Percentiles rank a stretch among this genome's conserved stretches.
Evolutionary conservation across 2,888 invertebrate genomes (phyloP).

Genomic region (Meandrusa payeni): DNA sequence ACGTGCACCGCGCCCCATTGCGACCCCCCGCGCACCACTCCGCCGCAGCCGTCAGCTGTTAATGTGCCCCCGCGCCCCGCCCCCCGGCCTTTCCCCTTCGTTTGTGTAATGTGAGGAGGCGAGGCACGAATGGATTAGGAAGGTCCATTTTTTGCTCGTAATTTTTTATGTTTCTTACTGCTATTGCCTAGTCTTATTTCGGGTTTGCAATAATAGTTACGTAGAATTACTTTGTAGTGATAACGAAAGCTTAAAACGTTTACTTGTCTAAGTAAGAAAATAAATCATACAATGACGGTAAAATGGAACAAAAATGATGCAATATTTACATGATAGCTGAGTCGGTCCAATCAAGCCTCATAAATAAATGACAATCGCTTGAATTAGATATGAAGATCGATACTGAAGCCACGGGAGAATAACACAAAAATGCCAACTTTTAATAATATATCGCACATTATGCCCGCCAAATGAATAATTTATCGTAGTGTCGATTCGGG

Average conservation of each 20-base stretch:
- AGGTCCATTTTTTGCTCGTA: slow-evolving; percentile 22
- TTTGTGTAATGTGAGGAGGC: slow-evolving; percentile 77
- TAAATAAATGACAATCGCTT: slow-evolving; percentile 27
- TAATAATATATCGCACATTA: slow-evolving; percentile 80
- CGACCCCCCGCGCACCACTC: slow-evolving; percentile 30
- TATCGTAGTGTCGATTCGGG: slow-evolving; percentile 72
- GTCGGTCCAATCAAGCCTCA: slow-evolving; percentile 13
- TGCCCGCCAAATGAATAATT: slow-evolving; percentile 78
- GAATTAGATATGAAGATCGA: slow-evolving; percentile 38
- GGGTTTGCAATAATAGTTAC: slow-evolving; percentile 9
- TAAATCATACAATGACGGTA: too few relatives aligned
- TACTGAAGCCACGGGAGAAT: slow-evolving; percentile 51
- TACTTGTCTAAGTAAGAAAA: too few relatives aligned
- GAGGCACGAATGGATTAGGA: slow-evolving; percentile 52
- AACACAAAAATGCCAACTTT: slow-evolving; percentile 76
- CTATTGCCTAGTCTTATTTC: slow-evolving; percentile 11
- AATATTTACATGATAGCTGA: slow-evolving; percentile 2
- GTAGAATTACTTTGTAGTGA: slow-evolving; percentile 1
- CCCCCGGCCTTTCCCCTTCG: slow-evolving; percentile 78
- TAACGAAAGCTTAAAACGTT: too few relatives aligned
- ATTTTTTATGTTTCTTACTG: slow-evolving; percentile 14
- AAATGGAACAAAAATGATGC: neutral
- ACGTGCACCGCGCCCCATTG: slow-evolving; percentile 46
- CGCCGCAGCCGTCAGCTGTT: slow-evolving; percentile 75
- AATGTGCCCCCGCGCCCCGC: slow-evolving; percentile 62